A percentile compares a stretch with the other conserved stretches of the same genome.
These are phyloP conservation scores for Lysiphlebus fabarum DNA, from an alignment of 1,140 invertebrate species.

Conservation along the genomic window DNA sequence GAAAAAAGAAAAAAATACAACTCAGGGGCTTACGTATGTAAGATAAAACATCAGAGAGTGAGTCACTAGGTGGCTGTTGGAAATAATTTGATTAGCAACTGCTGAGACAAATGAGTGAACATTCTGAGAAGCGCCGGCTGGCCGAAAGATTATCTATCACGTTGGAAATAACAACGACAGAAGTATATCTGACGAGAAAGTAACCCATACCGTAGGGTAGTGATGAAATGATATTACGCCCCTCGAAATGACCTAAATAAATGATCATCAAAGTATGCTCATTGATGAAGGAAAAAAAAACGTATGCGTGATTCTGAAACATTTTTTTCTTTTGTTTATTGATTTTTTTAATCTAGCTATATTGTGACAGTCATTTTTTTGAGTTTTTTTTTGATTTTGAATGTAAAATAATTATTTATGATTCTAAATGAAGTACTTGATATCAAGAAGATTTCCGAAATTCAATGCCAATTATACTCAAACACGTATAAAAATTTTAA, in stretches of 20 bases:
- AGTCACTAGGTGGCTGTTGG: constrained; percentile 27
- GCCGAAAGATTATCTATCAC: constrained; percentile 40
- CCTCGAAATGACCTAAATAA: constrained; percentile 1
- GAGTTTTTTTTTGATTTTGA: no score
- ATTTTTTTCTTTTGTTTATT: no score
- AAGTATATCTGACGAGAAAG: constrained; percentile 2
- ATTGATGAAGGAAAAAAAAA: background rate
- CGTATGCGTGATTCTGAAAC: background rate
- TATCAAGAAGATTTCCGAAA: no score
- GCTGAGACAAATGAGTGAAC: constrained; percentile 53
- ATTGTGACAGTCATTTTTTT: no score
- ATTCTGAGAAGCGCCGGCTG: constrained; percentile 54
- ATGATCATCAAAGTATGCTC: constrained; percentile 5
- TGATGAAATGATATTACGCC: background rate
- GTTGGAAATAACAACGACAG: constrained; percentile 36
- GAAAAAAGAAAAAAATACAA: background rate
- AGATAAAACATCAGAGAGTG: constrained; percentile 23
- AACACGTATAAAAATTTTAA: no score
- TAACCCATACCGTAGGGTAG: constrained; percentile 1
- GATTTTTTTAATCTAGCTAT: no score
- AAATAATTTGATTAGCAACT: constrained; percentile 55
- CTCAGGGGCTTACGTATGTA: constrained; percentile 8
- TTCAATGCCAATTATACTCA: no score
- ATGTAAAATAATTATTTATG: no score
- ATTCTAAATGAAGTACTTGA: no score